Conservation (phyloP, 2,888 invertebrate species). For the Keiferia lycopersicella region DNA sequence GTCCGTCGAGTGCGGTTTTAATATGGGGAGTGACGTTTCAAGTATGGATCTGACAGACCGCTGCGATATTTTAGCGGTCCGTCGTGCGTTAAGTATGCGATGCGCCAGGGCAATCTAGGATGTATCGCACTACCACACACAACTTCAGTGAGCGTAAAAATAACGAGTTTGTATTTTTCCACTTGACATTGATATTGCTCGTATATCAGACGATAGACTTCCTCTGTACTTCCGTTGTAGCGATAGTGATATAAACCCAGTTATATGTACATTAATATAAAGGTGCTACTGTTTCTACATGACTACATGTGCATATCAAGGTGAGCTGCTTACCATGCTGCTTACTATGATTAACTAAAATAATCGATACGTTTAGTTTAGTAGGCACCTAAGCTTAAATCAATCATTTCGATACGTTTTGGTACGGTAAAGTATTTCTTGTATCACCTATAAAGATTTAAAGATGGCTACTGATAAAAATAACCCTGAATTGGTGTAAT, state of each 20-base stretch:
- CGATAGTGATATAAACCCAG: background rate
- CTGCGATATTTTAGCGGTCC: too few relatives aligned
- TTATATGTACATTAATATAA: too few relatives aligned
- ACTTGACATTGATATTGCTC: conserved; percentile 3
- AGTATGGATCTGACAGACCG: too few relatives aligned
- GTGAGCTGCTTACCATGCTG: conserved; percentile 12
- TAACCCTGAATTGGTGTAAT: too few relatives aligned
- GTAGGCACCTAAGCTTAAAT: too few relatives aligned
- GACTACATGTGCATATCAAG: background rate
- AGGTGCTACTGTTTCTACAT: conserved; percentile 7
- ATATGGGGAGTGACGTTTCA: too few relatives aligned
- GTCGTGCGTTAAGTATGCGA: too few relatives aligned
- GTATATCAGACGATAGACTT: background rate
- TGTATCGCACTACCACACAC: conserved; percentile 5
- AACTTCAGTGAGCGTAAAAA: background rate
- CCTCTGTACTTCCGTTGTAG: background rate
- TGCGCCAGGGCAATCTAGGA: background rate
- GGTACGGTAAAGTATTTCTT: too few relatives aligned
- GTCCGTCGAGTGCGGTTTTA: too few relatives aligned
- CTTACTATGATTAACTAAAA: background rate
- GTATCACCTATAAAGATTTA: too few relatives aligned
- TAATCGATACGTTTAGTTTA: background rate
- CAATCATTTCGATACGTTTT: too few relatives aligned
- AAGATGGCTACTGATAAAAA: too few relatives aligned
- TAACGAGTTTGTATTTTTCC: conserved; percentile 7